Conservation (phyloP, 2,888 invertebrate species). For the Oxyteleia sp. region DNA sequence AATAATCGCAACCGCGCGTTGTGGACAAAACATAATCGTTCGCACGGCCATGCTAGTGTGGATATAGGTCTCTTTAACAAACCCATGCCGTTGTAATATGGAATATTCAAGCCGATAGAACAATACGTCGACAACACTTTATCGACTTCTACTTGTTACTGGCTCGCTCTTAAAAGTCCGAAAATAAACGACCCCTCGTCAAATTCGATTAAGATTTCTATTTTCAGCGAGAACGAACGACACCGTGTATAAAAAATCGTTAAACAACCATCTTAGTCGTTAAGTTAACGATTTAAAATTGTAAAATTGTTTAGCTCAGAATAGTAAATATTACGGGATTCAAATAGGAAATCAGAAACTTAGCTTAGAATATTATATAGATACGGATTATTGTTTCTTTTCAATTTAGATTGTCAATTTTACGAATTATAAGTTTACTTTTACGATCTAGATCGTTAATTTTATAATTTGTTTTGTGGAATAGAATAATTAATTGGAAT, state of each 20-base stretch:
- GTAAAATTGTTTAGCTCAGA: no score
- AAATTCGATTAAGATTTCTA: not conserved
- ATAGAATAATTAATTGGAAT: no score
- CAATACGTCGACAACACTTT: conserved; percentile 76
- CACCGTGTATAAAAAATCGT: not conserved
- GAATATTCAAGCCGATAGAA: conserved; percentile 86
- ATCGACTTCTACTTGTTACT: conserved; percentile 20
- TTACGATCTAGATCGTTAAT: no score
- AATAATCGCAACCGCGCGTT: conserved; percentile 7
- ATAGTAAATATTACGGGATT: no score
- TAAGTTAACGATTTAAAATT: no score
- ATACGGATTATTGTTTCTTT: no score
- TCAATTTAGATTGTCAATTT: no score
- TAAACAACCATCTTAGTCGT: no score
- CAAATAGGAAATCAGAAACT: no score
- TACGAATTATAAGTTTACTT: no score
- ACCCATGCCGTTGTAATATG: conserved; percentile 81
- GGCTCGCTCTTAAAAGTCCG: not conserved
- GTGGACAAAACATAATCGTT: conserved; percentile 38
- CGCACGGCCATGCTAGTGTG: conserved; percentile 42
- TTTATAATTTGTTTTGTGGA: no score
- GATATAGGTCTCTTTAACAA: conserved; percentile 84
- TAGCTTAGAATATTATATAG: no score
- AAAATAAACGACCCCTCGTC: not conserved
- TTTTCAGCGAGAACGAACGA: not conserved